Percentiles rank a stretch among this genome's conserved stretches.
Evolutionary conservation across 2,113 vertebrate species (phyloP).

Genomic region (Dromas ardeola): DNA sequence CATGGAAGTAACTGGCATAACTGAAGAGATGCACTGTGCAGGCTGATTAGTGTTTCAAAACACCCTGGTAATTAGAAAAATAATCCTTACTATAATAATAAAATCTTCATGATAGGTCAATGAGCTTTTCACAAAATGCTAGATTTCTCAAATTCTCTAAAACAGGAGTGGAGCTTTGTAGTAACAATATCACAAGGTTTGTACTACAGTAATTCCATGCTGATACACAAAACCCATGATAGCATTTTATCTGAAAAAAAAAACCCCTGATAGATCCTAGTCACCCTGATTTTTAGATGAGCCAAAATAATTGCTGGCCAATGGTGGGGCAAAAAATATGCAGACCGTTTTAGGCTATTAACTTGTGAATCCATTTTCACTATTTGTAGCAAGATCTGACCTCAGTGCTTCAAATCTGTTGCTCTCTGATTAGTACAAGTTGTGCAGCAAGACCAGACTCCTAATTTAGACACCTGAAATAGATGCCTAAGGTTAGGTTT

Average conservation of each 20-base stretch:
- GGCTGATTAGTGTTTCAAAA: neutral
- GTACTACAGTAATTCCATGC: neutral
- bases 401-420: neutral
- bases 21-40: neutral
- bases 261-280: neutral
- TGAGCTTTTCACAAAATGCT: neutral
- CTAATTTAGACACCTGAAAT: neutral
- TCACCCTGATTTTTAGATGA: neutral
- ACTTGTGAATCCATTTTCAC: neutral
- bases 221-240: neutral
- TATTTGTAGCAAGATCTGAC: neutral
- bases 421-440: neutral
- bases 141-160: neutral
- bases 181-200: neutral
- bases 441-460: neutral
- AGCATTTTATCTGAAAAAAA: neutral
- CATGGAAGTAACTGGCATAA: neutral
- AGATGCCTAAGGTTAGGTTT: neutral
- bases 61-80: neutral
- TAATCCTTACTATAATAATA: neutral
- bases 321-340: fast-evolving
- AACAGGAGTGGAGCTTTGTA: neutral
- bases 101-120: neutral
- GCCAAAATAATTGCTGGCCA: neutral
- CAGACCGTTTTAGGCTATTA: neutral